Conservation (phyloP, 2,888 invertebrate species). For the Drosophila imparisetae region DNA sequence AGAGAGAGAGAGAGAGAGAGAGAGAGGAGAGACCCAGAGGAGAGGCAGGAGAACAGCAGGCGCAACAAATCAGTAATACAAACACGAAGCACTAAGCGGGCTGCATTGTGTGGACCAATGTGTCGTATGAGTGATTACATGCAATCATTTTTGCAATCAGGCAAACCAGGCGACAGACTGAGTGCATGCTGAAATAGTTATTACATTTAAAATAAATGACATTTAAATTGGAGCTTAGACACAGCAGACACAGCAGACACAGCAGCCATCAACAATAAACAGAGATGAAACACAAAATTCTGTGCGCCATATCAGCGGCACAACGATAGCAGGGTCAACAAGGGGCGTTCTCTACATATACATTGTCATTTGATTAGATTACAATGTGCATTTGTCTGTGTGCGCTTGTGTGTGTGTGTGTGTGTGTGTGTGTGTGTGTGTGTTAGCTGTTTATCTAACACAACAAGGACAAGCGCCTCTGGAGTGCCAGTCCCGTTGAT, state of each 20-base stretch:
- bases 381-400: constrained; percentile 31
- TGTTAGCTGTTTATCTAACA: constrained; percentile 50
- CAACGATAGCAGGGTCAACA: constrained; percentile 17
- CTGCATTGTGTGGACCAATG: constrained; percentile 36
- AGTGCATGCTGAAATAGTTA: constrained; percentile 64
- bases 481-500: constrained; percentile 34
- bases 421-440: not conserved
- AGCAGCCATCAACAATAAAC: constrained; percentile 24
- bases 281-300: constrained; percentile 24
- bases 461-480: constrained; percentile 43
- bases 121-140: constrained; percentile 67
- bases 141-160: constrained; percentile 65
- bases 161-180: constrained; percentile 28
- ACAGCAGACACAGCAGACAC: constrained; percentile 11
- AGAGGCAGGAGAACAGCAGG: constrained; percentile 17
- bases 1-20: not conserved
- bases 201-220: constrained; percentile 68
- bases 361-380: constrained; percentile 72
- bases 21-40: not conserved
- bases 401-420: not conserved
- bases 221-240: constrained; percentile 58
- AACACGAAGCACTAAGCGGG: constrained; percentile 25
- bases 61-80: constrained; percentile 52
- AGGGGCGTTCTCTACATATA: constrained; percentile 19
- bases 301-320: constrained; percentile 40